Percentiles rank a stretch among this genome's conserved stretches.
Conservation (phyloP, 2,797 vertebrate genomes). For the Melanotaenia boesemani region DNA sequence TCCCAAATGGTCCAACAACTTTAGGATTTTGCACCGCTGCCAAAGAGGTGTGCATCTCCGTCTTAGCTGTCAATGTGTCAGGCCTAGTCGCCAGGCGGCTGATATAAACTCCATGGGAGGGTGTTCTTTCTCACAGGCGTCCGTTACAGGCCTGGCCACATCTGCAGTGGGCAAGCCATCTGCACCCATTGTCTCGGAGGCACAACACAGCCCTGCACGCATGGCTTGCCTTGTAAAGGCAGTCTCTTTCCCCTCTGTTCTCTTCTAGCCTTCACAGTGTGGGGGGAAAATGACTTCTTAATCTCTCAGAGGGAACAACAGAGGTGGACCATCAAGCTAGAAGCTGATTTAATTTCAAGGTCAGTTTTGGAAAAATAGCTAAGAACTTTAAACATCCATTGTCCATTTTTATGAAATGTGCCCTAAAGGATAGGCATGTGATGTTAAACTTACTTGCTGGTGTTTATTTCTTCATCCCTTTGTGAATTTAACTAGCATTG, state of each 20-base stretch:
- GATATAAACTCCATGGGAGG: slow-evolving; percentile 72
- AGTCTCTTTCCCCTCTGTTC: slow-evolving; percentile 65
- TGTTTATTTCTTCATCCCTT: neutral
- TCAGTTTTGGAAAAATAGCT: slow-evolving; percentile 26
- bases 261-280: slow-evolving; percentile 53
- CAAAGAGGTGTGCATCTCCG: slow-evolving; percentile 16
- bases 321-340: slow-evolving; percentile 42
- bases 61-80: slow-evolving; percentile 43
- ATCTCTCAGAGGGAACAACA: slow-evolving; percentile 61
- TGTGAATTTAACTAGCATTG: slow-evolving; percentile 7
- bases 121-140: slow-evolving; percentile 76
- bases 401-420: neutral
- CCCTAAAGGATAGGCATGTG: neutral
- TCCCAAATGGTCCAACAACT: too few relatives aligned
- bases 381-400: slow-evolving; percentile 18
- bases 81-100: slow-evolving; percentile 63
- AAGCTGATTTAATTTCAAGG: slow-evolving; percentile 57
- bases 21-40: neutral
- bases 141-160: slow-evolving; percentile 81
- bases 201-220: slow-evolving; percentile 76
- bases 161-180: slow-evolving; percentile 83
- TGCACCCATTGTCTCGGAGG: slow-evolving; percentile 83
- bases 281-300: slow-evolving; percentile 75
- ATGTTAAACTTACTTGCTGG: slow-evolving; percentile 5
- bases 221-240: slow-evolving; percentile 78